Percentiles rank a stretch among this genome's conserved stretches.
phyloP scores from a whole-genome alignment of 2,113 vertebrate species.

The Callospermophilus lateralis region DNA sequence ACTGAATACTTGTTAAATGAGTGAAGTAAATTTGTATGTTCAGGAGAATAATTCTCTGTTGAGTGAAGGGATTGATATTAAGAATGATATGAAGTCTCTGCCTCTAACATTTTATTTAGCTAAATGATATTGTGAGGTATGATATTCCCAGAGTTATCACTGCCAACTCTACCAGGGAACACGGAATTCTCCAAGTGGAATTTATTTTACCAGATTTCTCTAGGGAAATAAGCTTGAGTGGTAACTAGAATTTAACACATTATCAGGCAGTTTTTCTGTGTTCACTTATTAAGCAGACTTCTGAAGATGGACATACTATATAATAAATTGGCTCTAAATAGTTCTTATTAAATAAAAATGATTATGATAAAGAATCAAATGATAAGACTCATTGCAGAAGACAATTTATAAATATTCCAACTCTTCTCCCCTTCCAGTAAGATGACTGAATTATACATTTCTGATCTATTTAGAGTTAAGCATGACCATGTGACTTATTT shows the following conservation, averaged over 20 bases:
- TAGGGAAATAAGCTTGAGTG: slow-evolving; percentile 35
- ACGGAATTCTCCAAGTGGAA: background rate
- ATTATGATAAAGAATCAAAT: slow-evolving; percentile 22
- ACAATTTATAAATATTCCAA: background rate
- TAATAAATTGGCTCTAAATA: background rate
- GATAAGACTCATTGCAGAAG: background rate
- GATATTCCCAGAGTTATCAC: background rate
- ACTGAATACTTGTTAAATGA: background rate
- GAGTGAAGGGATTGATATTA: background rate
- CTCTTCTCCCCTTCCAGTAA: background rate
- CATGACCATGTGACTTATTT: slow-evolving; percentile 28
- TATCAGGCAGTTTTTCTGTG: background rate
- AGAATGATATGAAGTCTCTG: background rate
- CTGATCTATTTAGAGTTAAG: background rate
- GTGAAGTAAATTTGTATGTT: background rate
- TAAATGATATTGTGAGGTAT: background rate
- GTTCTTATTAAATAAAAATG: slow-evolving; percentile 39
- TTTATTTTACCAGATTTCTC: slow-evolving; percentile 37
- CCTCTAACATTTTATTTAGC: background rate
- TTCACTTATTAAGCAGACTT: background rate
- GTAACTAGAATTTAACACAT: slow-evolving; percentile 28
- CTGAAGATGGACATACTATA: background rate
- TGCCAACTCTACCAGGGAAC: background rate
- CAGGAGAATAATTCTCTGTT: background rate
- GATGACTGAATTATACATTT: background rate